Percentiles rank a stretch among this genome's conserved stretches.
These are phyloP conservation scores for Osmerus eperlanus DNA, from an alignment of 2,113 vertebrate species.

Conservation along the genomic window DNA sequence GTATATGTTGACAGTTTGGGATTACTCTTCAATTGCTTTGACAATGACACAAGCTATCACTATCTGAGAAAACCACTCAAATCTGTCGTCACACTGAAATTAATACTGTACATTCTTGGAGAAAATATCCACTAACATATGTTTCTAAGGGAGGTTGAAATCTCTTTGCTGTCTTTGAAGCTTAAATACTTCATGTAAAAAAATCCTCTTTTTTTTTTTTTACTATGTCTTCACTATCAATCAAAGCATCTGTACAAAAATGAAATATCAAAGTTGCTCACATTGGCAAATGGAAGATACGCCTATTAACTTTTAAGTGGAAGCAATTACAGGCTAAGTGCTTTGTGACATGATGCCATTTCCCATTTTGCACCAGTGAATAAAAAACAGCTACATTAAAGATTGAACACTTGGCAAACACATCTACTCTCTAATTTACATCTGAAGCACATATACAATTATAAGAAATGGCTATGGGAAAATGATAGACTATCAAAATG, in stretches of 20 bases:
- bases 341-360: background rate
- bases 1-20: slow-evolving; percentile 20
- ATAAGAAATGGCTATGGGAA: no score
- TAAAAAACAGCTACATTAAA: background rate
- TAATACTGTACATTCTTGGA: background rate
- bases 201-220: background rate
- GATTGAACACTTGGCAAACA: no score
- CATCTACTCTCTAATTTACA: no score
- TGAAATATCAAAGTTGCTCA: background rate
- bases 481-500: no score
- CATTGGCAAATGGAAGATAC: background rate
- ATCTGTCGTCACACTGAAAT: no score
- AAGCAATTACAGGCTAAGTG: background rate
- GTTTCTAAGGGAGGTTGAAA: background rate
- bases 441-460: no score
- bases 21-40: slow-evolving; percentile 36
- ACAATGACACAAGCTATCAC: slow-evolving; percentile 31
- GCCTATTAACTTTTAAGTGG: background rate
- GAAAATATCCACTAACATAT: background rate
- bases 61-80: background rate
- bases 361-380: slow-evolving; percentile 1
- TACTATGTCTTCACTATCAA: background rate
- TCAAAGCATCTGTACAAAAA: background rate
- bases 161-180: background rate
- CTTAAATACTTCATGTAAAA: background rate